These are phyloP conservation scores for Sipha maydis DNA, from an alignment of 2,888 invertebrate genomes.

Conservation along the genomic window DNA sequence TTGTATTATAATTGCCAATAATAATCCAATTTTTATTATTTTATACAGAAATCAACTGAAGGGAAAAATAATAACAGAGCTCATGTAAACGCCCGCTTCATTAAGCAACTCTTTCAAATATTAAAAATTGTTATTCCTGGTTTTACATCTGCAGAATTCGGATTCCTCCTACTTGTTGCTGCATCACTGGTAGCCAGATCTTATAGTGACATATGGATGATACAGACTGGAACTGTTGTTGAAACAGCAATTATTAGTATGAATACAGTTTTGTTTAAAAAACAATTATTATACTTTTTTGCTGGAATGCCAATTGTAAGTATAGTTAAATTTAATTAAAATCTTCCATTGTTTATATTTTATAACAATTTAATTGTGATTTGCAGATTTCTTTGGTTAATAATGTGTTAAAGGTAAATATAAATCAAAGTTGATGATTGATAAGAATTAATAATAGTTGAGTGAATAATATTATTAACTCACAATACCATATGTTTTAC, in stretches of 20 bases:
- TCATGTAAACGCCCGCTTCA: slow-evolving; percentile 80
- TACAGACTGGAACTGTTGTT: slow-evolving; percentile 90
- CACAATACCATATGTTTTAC: slow-evolving; percentile 64
- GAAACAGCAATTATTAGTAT: slow-evolving; percentile 95
- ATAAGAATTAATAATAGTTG: background rate
- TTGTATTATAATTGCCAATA: background rate
- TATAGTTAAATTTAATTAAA: slow-evolving; percentile 63
- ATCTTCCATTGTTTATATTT: slow-evolving; percentile 8
- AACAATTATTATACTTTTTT: slow-evolving; percentile 80
- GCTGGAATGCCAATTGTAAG: slow-evolving; percentile 87
- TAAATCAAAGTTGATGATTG: background rate
- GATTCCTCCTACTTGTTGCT: slow-evolving; percentile 80
- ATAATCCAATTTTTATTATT: slow-evolving; percentile 20
- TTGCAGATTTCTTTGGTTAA: slow-evolving; percentile 91
- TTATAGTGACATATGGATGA: slow-evolving; percentile 97
- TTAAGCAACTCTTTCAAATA: slow-evolving; percentile 76
- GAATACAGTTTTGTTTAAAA: slow-evolving; percentile 80
- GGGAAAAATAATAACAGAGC: slow-evolving; percentile 72
- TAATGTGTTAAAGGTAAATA: slow-evolving; percentile 82
- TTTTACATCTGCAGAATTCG: slow-evolving; percentile 80
- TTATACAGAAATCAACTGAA: slow-evolving; percentile 67
- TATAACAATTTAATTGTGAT: background rate
- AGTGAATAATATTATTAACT: slow-evolving; percentile 36
- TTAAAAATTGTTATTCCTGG: slow-evolving; percentile 84
- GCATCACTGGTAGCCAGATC: slow-evolving; percentile 86